A percentile compares a stretch with the other conserved stretches of the same genome.
Evolutionary conservation across 2,888 invertebrate species (phyloP).

Genomic region (Nebria salina): DNA sequence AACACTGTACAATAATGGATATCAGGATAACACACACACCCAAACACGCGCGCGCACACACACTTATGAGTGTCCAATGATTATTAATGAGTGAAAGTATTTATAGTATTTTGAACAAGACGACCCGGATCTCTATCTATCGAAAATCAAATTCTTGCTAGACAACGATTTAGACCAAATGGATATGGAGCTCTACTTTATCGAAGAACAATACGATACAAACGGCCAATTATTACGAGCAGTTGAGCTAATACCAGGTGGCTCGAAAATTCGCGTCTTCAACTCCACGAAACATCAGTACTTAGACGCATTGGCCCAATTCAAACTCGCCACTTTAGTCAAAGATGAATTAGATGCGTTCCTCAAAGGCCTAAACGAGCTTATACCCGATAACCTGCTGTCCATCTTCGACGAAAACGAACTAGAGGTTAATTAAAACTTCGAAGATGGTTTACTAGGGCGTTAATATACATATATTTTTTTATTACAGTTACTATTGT

Average conservation of each 20-base stretch:
- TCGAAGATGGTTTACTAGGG: not conserved
- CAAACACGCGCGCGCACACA: too few species aligned
- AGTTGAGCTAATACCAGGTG: conserved; percentile 85
- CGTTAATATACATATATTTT: conserved; percentile 35
- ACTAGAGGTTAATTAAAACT: conserved; percentile 75
- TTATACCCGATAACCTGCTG: conserved; percentile 91
- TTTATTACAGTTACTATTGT: conserved; percentile 79
- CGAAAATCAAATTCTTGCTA: conserved; percentile 92
- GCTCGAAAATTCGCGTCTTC: conserved; percentile 77
- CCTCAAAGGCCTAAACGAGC: conserved; percentile 87
- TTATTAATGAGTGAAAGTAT: conserved; percentile 15
- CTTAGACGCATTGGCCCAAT: conserved; percentile 89
- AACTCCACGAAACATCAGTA: conserved; percentile 83
- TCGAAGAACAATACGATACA: conserved; percentile 88
- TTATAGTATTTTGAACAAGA: conserved; percentile 93
- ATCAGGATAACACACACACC: too few species aligned
- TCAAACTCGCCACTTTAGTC: conserved; percentile 83
- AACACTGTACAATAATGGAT: too few species aligned
- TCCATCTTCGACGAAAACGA: conserved; percentile 97
- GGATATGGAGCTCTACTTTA: conserved; percentile 86
- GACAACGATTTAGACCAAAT: conserved; percentile 86
- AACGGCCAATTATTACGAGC: conserved; percentile 80
- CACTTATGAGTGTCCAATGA: too few species aligned
- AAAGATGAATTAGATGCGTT: conserved; percentile 88
- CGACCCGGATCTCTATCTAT: conserved; percentile 91